phyloP scores from a whole-genome alignment of 2,888 invertebrate genomes.

The Melanargia galathea region DNA sequence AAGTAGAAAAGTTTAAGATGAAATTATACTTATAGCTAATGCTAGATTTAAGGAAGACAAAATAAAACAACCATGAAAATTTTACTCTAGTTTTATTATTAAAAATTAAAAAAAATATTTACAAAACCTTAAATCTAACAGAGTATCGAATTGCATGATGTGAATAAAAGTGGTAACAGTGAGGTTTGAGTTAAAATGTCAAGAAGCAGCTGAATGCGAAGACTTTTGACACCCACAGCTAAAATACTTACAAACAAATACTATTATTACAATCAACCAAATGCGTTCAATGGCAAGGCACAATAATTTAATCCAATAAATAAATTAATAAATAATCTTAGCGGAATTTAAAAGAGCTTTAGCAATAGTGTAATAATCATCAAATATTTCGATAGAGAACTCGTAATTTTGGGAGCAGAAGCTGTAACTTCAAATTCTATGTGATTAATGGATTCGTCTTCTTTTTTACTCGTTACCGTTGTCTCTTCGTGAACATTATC shows the following conservation, averaged over 20 bases:
- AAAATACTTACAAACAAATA: slow-evolving; percentile 33
- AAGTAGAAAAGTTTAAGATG: not conserved
- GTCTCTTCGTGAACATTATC: slow-evolving; percentile 56
- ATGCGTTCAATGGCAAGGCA: slow-evolving; percentile 78
- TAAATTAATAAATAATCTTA: slow-evolving; percentile 57
- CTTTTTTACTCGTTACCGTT: slow-evolving; percentile 46
- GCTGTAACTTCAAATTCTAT: slow-evolving; percentile 56
- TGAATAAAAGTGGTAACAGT: slow-evolving; percentile 68
- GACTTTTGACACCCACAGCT: slow-evolving; percentile 47
- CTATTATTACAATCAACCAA: slow-evolving; percentile 48
- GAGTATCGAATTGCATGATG: slow-evolving; percentile 76
- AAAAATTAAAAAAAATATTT: slow-evolving; percentile 70
- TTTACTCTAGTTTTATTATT: slow-evolving; percentile 50
- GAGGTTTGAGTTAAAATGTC: slow-evolving; percentile 45
- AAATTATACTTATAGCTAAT: slow-evolving; percentile 6
- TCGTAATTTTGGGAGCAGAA: slow-evolving; percentile 36
- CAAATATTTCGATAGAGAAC: slow-evolving; percentile 48
- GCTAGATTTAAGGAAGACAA: not conserved
- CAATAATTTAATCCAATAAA: slow-evolving; percentile 71
- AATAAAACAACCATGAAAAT: slow-evolving; percentile 36
- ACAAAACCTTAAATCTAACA: slow-evolving; percentile 70
- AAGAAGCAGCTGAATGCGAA: slow-evolving; percentile 36
- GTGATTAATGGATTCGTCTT: slow-evolving; percentile 56
- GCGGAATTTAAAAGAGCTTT: slow-evolving; percentile 52
- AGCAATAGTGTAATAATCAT: slow-evolving; percentile 55